phyloP scores from a whole-genome alignment of 2,888 invertebrate species.

The Deilephila elpenor region DNA sequence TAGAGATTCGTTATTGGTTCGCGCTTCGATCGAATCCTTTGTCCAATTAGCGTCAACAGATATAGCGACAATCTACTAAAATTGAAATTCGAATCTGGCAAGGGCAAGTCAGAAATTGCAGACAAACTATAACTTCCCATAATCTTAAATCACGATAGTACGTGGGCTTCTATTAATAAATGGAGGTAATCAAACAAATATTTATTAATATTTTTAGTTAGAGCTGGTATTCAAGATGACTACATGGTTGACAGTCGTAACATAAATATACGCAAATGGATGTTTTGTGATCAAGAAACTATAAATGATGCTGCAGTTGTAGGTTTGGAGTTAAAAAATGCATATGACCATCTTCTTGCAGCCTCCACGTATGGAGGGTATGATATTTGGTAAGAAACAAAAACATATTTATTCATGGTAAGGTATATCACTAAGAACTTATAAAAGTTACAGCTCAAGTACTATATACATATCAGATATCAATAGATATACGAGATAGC shows the following conservation, averaged over 20 bases:
- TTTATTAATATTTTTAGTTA: constrained; percentile 75
- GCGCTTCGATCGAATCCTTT: no score
- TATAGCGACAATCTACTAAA: no score
- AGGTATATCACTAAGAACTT: constrained; percentile 24
- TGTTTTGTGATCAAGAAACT: constrained; percentile 90
- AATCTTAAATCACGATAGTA: no score
- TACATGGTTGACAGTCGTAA: constrained; percentile 84
- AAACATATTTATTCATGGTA: neutral
- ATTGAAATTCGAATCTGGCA: no score
- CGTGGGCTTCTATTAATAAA: no score
- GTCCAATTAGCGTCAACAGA: no score
- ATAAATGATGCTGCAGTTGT: constrained; percentile 92
- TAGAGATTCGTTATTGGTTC: no score
- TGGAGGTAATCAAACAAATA: neutral
- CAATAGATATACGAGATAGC: no score
- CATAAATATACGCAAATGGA: constrained; percentile 93
- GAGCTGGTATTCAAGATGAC: constrained; percentile 87
- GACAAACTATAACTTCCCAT: no score
- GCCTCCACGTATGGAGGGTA: constrained; percentile 91
- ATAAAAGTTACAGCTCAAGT: no score
- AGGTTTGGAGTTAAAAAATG: constrained; percentile 88
- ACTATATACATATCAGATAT: no score
- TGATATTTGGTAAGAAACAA: constrained; percentile 80
- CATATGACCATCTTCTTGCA: constrained; percentile 94
- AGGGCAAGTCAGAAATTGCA: no score